Percentiles rank a stretch among this genome's conserved stretches.
Conservation (phyloP, 2,797 vertebrate genomes). For the Pitangus sulphuratus region DNA sequence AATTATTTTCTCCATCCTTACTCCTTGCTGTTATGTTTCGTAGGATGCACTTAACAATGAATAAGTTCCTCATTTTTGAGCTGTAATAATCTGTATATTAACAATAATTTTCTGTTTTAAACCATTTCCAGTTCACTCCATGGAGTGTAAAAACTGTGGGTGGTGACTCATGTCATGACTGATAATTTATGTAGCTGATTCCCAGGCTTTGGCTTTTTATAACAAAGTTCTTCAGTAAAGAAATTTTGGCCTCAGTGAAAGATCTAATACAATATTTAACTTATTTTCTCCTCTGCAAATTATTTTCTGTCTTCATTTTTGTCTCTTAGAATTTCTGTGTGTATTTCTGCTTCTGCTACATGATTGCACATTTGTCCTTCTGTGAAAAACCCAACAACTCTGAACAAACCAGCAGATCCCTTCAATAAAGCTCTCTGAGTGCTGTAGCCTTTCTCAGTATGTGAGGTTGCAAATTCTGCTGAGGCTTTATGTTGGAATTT, state of each 20-base stretch:
- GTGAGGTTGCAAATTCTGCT: background rate
- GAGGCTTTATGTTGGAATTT: background rate
- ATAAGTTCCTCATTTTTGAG: background rate
- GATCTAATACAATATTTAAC: background rate
- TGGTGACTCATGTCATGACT: background rate
- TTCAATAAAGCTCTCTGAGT: background rate
- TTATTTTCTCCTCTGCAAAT: background rate
- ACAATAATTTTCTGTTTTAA: background rate
- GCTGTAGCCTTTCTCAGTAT: background rate
- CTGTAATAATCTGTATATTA: background rate
- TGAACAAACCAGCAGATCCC: background rate
- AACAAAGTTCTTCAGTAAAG: background rate
- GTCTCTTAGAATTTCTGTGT: background rate
- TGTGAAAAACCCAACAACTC: background rate
- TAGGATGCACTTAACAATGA: background rate
- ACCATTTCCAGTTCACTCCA: background rate
- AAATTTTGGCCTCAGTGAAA: background rate
- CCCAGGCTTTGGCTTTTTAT: background rate
- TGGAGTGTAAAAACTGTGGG: background rate
- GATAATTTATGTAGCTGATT: accelerated
- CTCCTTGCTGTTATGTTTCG: background rate
- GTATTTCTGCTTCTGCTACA: background rate
- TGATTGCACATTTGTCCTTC: background rate
- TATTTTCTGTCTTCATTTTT: background rate
- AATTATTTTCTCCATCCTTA: background rate